Evolutionary conservation across 2,888 invertebrate species (phyloP).

Genomic region (Pollenia labialis): DNA sequence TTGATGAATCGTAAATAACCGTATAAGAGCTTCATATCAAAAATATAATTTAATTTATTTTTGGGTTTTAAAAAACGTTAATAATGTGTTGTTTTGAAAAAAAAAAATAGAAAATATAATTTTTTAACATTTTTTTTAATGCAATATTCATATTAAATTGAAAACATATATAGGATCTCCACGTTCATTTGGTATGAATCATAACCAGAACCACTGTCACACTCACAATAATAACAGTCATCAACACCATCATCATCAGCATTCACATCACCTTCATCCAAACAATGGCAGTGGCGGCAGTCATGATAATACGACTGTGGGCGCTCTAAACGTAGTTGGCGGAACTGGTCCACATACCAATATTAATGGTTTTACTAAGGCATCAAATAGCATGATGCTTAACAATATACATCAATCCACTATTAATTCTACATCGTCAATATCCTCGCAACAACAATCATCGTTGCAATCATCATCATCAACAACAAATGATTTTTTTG

Average conservation of each 20-base stretch:
- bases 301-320: constrained; percentile 45
- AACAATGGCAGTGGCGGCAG: constrained; percentile 36
- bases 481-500: constrained; percentile 83
- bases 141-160: constrained; percentile 64
- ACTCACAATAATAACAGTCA: constrained; percentile 65
- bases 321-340: constrained; percentile 32
- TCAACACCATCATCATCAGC: constrained; percentile 77
- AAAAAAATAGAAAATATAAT: constrained; percentile 43
- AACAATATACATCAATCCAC: constrained; percentile 78
- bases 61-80: too few species aligned
- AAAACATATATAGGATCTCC: constrained; percentile 81
- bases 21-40: too few species aligned
- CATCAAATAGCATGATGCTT: constrained; percentile 79
- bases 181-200: constrained; percentile 81
- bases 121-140: background rate
- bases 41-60: too few species aligned
- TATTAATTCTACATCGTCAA: constrained; percentile 78
- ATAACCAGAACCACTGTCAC: constrained; percentile 74
- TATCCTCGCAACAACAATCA: constrained; percentile 68
- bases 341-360: constrained; percentile 34
- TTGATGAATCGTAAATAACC: too few species aligned
- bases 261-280: constrained; percentile 65
- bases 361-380: constrained; percentile 66
- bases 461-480: constrained; percentile 67
- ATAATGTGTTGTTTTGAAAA: constrained; percentile 32